These are phyloP conservation scores for Fistularia tabacaria DNA, from an alignment of 2,797 vertebrate species.

Conservation along the genomic window DNA sequence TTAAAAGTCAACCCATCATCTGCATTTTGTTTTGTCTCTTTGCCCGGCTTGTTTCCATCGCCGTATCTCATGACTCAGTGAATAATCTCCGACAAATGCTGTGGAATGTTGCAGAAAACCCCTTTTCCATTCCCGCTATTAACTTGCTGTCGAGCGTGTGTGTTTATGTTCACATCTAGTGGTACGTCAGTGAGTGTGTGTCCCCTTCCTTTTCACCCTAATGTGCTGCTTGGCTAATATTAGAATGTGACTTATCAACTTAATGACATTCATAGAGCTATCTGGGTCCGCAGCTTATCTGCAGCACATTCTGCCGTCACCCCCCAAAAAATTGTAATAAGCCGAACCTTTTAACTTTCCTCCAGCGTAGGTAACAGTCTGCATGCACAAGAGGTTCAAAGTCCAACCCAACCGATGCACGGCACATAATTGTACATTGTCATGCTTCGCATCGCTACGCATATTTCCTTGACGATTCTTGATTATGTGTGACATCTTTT, in stretches of 20 bases:
- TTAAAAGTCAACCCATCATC: not conserved
- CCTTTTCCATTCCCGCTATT: conserved; percentile 33
- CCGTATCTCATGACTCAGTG: conserved; percentile 31
- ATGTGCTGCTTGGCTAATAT: conserved; percentile 57
- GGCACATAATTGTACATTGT: not conserved
- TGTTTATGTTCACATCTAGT: conserved; percentile 5
- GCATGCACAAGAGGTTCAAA: conserved; percentile 23
- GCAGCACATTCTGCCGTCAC: conserved; percentile 30
- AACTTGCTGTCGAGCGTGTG: conserved; percentile 12
- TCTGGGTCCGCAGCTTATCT: conserved; percentile 48
- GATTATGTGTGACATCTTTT: conserved; percentile 54
- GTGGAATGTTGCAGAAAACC: conserved; percentile 50
- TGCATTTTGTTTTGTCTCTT: conserved; percentile 10
- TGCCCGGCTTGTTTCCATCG: conserved; percentile 21
- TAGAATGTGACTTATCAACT: conserved; percentile 62
- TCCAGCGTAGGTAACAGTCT: conserved; percentile 16
- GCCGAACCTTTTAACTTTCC: conserved; percentile 27
- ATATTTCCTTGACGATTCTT: conserved; percentile 38
- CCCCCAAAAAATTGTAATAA: conserved; percentile 1
- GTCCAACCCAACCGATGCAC: not conserved
- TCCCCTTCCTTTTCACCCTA: conserved; percentile 33
- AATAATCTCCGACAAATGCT: conserved; percentile 38
- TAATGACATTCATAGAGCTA: conserved; percentile 51
- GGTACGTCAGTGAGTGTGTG: conserved; percentile 9
- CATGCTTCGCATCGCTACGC: conserved; percentile 14